phyloP scores from a whole-genome alignment of 1,140 invertebrate species.

The Frieseomelitta varia region DNA sequence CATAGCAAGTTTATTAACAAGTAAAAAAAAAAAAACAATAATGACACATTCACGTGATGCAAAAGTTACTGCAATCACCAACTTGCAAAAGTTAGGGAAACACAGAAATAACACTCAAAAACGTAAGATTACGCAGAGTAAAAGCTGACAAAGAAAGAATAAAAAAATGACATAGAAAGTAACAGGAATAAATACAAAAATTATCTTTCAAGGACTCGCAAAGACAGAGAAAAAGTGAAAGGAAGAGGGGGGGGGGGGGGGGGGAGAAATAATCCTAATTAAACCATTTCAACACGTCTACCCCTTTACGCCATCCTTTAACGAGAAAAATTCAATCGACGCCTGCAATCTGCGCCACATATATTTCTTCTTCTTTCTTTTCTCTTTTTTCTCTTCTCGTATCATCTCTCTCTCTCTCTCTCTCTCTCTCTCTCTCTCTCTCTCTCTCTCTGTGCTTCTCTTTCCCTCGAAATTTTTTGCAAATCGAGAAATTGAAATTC shows the following conservation, averaged over 20 bases:
- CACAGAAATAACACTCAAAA: too few species aligned
- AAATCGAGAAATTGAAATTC: conserved; percentile 50
- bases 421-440: neutral
- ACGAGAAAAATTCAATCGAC: conserved; percentile 46
- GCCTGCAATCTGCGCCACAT: conserved; percentile 40
- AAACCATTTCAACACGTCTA: neutral
- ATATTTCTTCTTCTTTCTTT: neutral
- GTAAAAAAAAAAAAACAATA: too few species aligned
- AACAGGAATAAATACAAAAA: neutral
- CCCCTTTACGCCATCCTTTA: neutral
- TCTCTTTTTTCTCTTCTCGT: neutral
- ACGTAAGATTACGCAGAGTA: too few species aligned
- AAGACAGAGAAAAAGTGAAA: neutral
- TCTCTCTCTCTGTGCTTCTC: too few species aligned
- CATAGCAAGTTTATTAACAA: too few species aligned
- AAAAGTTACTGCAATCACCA: too few species aligned
- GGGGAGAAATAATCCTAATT: neutral
- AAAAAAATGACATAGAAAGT: too few species aligned
- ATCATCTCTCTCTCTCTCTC: neutral
- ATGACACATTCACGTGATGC: too few species aligned
- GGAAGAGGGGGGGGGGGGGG: neutral
- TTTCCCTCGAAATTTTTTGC: conserved; percentile 12
- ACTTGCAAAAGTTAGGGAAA: too few species aligned
- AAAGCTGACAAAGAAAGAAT: too few species aligned
- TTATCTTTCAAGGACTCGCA: neutral